phyloP scores from a whole-genome alignment of 2,797 vertebrate species.

The Enoplosus armatus region DNA sequence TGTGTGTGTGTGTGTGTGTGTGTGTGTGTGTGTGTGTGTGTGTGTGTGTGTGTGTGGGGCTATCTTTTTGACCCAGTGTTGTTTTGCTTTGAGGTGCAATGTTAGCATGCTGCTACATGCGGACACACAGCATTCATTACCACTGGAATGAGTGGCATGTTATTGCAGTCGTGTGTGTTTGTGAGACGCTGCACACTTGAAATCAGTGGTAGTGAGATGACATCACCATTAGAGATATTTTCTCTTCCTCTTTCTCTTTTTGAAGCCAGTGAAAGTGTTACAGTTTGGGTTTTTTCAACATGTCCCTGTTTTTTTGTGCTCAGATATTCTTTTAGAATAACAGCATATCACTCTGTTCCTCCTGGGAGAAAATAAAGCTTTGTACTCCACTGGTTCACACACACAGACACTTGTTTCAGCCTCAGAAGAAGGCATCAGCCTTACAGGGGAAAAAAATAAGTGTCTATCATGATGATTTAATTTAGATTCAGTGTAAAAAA shows the following conservation, averaged over 20 bases:
- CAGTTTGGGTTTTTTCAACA: constrained; percentile 36
- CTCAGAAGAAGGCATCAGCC: constrained; percentile 20
- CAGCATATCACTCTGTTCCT: constrained; percentile 31
- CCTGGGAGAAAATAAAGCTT: constrained; percentile 42
- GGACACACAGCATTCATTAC: constrained; percentile 38
- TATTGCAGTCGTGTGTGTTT: constrained; percentile 19
- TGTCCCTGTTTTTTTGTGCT: background rate
- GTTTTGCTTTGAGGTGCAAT: constrained; percentile 5
- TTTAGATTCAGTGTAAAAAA: background rate
- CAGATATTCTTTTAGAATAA: constrained; percentile 49
- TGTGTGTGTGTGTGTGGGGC: background rate
- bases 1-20: too few species aligned
- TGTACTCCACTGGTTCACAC: constrained; percentile 39
- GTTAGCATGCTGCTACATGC: constrained; percentile 36
- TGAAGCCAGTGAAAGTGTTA: constrained; percentile 37
- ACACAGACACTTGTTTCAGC: background rate
- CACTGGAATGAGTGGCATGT: constrained; percentile 56
- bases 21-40: too few species aligned
- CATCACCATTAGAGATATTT: constrained; percentile 52
- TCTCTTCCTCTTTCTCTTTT: constrained; percentile 31
- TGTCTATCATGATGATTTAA: background rate
- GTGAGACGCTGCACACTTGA: constrained; percentile 6
- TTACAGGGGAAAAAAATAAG: background rate
- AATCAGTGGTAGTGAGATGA: constrained; percentile 35
- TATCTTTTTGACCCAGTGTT: constrained; percentile 2